Base-by-base conservation (phyloP, 2,113 vertebrate species). In the Heteronetta atricapilla region DNA sequence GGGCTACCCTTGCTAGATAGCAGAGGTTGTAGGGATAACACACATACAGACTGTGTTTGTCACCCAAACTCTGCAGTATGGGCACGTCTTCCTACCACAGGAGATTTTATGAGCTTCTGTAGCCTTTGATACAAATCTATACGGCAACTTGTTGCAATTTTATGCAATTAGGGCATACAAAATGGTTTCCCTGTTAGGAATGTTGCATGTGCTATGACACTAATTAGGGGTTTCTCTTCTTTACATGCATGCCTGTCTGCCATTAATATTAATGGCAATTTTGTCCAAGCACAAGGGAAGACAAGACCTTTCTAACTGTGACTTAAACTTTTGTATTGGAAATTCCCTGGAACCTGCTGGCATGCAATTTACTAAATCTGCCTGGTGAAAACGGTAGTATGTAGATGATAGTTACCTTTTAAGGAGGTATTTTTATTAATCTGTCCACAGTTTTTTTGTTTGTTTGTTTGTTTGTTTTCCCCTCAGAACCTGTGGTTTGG, bases 181-280 rank as follows among this genome's bases (percentile, higher is more conserved):
- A 97, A 96, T 96, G 97, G 96, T 97, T 93, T 97, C 97, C 95
- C 93, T 93, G 97, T 95, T 97, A 94, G 93, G 92, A 97, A 95
- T 82, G 85, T 96, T 97, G 95, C 89, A 92, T 97, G 93, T 96
- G 93, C 85, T 88, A 93, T 52, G 84, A 95, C 94, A 88, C 97
- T 97, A 97, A 97, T 97, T 97, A 97, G 97, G 92, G 82, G 85
- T 84, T 96, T 96, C 91, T 95, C 95, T 96, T 95, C 88, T 97
- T 96, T 90, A 96, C 89, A 92, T 97, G 95, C 91, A 34, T 96
- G 95, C 93, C 94, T 97, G 86, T 90, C 95, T 97, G 94, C 95
- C 95, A 96, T 97, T 96, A 97, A 97, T 97, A 97, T 97, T 97
- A 97, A 97, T 97, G 95, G 95, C 56, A 96, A 56, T 93, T 95